A percentile compares a stretch with the other conserved stretches of the same genome.
These are phyloP conservation scores for Coecobrya sp. DNA, from an alignment of 2,888 invertebrate species.

Conservation along the genomic window DNA sequence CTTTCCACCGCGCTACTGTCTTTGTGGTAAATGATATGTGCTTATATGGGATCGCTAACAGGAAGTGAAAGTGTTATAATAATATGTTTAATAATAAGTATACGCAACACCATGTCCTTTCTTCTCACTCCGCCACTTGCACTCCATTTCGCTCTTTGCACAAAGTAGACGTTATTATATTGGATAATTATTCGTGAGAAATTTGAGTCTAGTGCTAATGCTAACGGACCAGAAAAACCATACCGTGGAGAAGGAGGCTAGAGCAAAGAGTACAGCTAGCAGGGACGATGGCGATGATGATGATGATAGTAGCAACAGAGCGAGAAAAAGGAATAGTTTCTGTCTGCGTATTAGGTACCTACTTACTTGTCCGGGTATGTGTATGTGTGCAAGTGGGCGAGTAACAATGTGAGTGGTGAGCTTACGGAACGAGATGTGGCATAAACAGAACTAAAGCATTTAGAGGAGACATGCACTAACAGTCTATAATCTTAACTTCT, in stretches of 20 bases:
- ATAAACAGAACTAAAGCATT: conserved; percentile 46
- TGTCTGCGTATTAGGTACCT: not conserved
- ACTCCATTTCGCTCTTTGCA: conserved; percentile 12
- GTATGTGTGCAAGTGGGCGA: conserved; percentile 30
- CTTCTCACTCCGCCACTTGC: conserved; percentile 2
- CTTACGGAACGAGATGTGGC: conserved; percentile 36
- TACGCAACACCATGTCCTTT: not conserved
- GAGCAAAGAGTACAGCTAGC: conserved; percentile 1
- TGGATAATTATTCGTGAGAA: conserved; percentile 77
- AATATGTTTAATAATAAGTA: not conserved
- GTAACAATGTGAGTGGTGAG: conserved; percentile 40
- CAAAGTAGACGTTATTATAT: conserved; percentile 24
- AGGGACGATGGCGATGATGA: not conserved
- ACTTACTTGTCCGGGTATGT: not conserved
- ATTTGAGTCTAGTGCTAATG: conserved; percentile 47
- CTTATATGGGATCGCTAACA: not conserved
- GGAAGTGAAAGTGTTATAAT: not conserved
- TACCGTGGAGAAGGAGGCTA: conserved; percentile 30
- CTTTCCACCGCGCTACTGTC: not conserved
- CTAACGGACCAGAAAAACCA: conserved; percentile 65
- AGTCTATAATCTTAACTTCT: conserved; percentile 28
- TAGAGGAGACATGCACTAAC: conserved; percentile 42
- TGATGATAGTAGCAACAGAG: not conserved
- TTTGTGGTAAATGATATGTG: not conserved
- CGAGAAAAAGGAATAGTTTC: not conserved